Base-by-base conservation (phyloP, 2,888 invertebrate genomes). In the Caenorhabditis sp. region DNA sequence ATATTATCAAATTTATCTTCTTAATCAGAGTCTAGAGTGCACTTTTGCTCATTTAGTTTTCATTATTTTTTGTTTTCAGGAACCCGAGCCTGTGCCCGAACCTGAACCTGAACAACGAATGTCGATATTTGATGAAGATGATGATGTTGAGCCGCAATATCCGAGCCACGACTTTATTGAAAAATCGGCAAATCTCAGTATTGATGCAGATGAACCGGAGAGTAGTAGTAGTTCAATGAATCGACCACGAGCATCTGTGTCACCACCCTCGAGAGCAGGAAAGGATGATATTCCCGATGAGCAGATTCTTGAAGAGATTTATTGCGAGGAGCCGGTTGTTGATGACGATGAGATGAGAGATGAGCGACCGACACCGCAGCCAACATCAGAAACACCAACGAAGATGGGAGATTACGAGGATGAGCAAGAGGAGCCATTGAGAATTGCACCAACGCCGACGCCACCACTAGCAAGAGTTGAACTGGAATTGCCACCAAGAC, bases 81-180 rank as follows among this genome's bases (percentile, higher is more conserved):
- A 77, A 64, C 71, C 74, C 1, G 67, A n/a, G n/a, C n/a, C n/a
- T n/a, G n/a, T n/a, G n/a, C n/a, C 10, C 31, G 31, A 4, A 31
- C 31, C 69, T 49, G 53, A 67, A 31, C 75, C 77, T 17, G 75
- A 69, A 25, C 71, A n/a, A n/a, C n/a, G n/a, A n/a, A n/a, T 70
- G 49, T 75, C 78, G 25, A 76, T 78, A 17, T 76, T 76, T 50
- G 76, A 78, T 54, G 78, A 78, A 27, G 78, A 78, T 17, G 76
- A 76, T 14, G 68, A 65, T 14, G 60, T 66, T 0, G 77, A 75
- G n/a, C 72, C 73, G 5, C 63, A 70, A 23, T 76, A 72, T 63
- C 76, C 78, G 7, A 17, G 20, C 2, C 59, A 66, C 14, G 76
- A 78, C 38, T 72, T 76, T 36, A 58, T 58, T 10, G 20, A 43